Base-by-base conservation (phyloP, 1,140 invertebrate species). In the Arctopsyche grandis region DNA sequence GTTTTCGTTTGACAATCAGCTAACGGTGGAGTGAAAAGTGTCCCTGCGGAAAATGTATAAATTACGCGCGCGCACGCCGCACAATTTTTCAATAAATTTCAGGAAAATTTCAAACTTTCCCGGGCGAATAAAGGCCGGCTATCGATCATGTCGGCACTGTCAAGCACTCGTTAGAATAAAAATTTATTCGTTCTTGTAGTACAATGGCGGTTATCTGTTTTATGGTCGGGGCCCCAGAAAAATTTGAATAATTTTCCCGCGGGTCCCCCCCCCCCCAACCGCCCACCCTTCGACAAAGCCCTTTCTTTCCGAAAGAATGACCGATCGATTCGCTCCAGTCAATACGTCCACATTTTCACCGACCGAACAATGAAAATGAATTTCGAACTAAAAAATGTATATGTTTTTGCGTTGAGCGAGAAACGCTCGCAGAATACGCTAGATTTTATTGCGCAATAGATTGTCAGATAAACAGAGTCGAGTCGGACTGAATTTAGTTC, bases 171-270 rank as follows among this genome's bases (percentile, higher is more conserved):
- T 66, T 66, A 66, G 63, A 66, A 66, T 66, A 66, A 66, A 66
- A 66, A 66, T 66, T 66, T 66, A 66, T 66, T 66, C 63, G 21
- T 26, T 66, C 63, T 66, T 66, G 63, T 66, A 66, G 22, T 66
- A 66, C 63, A 66, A 66, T 66, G 63, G 24, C 63, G 63, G 63
- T 66, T 66, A 66, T 66, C 63, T 66, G 63, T 66, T 66, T 66
- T 60, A 60, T 21, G 56, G 56, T 60, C n/a, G 16, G 7, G 56
- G 21, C 16, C n/a, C 16, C 56, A 19, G 56, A 60, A 60, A 60
- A 60, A 60, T 60, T 60, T 60, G 56, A 60, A 60, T 60, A 60
- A 60, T 60, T 60, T 52, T 52, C 48, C 48, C 48, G 48, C 48
- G 48, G 48, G 48, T 3, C 48, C 16, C 12, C 4, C 48, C 48